phyloP scores from a whole-genome alignment of 2,113 vertebrate species.

The Erythrocebus patas region DNA sequence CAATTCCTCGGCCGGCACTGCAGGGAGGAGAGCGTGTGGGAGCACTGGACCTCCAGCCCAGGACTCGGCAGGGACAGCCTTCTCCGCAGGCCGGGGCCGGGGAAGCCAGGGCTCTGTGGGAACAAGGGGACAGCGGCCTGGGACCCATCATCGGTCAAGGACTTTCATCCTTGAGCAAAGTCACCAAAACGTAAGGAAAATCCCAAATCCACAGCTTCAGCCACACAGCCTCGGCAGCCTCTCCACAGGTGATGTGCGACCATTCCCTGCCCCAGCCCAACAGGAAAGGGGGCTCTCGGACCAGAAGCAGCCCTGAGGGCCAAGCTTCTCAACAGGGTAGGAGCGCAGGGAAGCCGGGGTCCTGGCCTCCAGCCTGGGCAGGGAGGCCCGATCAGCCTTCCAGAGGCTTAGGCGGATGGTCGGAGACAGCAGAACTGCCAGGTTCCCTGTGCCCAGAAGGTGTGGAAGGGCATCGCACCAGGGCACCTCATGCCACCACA shows the following conservation, averaged over 20 bases:
- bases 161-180: background rate
- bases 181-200: background rate
- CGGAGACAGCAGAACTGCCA: background rate
- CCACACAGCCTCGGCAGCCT: accelerated
- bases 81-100: accelerated
- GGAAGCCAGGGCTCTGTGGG: background rate
- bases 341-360: background rate
- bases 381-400: background rate
- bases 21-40: background rate
- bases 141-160: background rate
- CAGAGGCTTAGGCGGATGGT: background rate
- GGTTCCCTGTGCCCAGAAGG: background rate
- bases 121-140: background rate
- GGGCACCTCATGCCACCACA: background rate
- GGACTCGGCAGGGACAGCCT: background rate
- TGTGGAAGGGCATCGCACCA: background rate
- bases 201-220: background rate
- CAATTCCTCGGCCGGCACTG: background rate
- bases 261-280: accelerated
- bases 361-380: background rate
- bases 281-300: no score
- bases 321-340: background rate
- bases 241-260: no score
- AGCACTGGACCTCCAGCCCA: background rate
- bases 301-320: background rate